Conservation (phyloP, 2,888 invertebrate species). For the Sarcophaga variegata region DNA sequence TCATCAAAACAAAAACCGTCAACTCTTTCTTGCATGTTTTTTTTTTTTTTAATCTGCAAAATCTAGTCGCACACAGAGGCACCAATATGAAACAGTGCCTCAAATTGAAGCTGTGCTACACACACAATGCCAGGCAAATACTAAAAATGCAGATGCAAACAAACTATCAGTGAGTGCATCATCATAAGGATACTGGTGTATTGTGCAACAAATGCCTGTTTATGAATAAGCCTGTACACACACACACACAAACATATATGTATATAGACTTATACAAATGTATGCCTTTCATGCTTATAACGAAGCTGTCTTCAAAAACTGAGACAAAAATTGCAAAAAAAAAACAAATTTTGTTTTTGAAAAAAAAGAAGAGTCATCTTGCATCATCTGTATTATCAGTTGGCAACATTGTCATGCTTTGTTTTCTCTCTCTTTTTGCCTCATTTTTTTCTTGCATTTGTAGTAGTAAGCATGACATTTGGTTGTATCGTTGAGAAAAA, state of each 20-base stretch:
- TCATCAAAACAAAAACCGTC: constrained; percentile 60
- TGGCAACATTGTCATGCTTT: constrained; percentile 66
- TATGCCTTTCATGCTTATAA: constrained; percentile 52
- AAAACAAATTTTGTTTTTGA: not conserved
- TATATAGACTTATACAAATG: not conserved
- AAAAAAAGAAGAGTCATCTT: constrained; percentile 9
- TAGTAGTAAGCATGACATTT: constrained; percentile 58
- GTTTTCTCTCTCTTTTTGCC: constrained; percentile 43
- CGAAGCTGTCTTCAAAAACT: constrained; percentile 53
- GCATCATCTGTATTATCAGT: constrained; percentile 59
- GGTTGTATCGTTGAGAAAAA: constrained; percentile 30
- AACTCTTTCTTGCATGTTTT: constrained; percentile 22
- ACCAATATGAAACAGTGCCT: not conserved
- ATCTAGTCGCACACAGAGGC: constrained; percentile 11
- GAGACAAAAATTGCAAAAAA: not conserved
- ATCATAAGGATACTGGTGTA: constrained; percentile 16
- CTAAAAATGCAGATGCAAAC: constrained; percentile 9
- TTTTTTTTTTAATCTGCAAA: not conserved
- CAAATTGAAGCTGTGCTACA: not conserved
- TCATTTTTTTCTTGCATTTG: constrained; percentile 24
- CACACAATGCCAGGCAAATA: not conserved
- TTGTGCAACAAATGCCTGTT: not conserved
- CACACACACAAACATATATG: not conserved
- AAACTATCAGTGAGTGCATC: not conserved
- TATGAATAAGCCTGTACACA: not conserved